Percentiles rank a stretch among this genome's conserved stretches.
Evolutionary conservation across 1,140 invertebrate genomes (phyloP).

Genomic region (Atta texana): DNA sequence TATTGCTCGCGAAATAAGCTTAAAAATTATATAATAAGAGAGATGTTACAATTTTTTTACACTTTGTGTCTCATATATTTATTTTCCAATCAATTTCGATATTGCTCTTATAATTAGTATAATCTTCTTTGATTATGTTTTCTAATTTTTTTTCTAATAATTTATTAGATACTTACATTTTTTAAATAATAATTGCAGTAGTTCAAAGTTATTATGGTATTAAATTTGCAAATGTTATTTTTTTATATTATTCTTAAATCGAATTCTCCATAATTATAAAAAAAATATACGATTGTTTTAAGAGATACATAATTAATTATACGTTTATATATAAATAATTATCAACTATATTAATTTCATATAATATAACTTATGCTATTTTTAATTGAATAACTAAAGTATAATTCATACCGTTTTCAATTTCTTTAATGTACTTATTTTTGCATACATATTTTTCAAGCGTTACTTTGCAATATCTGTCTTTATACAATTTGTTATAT

Average conservation of each 20-base stretch:
- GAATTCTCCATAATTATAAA: not conserved
- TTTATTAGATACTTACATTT: not conserved
- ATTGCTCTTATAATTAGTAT: not conserved
- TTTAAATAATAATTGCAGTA: not conserved
- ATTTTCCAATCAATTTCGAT: not conserved
- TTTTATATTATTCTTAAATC: not conserved
- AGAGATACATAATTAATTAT: not conserved
- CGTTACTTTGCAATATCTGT: not conserved
- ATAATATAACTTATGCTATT: not conserved
- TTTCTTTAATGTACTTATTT: not conserved
- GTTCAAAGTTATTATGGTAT: not conserved
- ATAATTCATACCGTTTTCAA: not conserved
- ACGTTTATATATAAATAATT: not conserved
- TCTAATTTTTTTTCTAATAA: not conserved
- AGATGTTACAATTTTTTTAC: not conserved
- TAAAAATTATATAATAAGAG: not conserved
- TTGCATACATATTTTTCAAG: not conserved
- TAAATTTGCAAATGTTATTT: not conserved
- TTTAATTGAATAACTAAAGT: not conserved
- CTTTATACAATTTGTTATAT: not conserved
- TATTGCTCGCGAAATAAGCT: not conserved
- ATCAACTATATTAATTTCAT: not conserved
- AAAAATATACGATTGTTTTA: not conserved
- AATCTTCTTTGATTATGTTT: not conserved
- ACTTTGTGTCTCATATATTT: not conserved